phyloP scores from a whole-genome alignment of 35 echinoderm and acorn worm species.

The Heliocidaris erythrogramma region DNA sequence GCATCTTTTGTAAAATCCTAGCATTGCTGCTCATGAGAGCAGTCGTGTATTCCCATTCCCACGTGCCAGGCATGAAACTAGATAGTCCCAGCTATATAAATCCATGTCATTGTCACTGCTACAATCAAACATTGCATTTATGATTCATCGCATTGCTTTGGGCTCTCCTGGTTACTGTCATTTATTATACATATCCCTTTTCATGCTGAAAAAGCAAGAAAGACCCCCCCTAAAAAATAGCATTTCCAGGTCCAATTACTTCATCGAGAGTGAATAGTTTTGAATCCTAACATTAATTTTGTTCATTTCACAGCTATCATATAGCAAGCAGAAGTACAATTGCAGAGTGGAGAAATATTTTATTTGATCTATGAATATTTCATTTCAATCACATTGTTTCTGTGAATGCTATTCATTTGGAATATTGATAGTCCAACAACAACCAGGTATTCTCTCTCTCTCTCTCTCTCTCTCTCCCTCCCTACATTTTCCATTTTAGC shows the following conservation, averaged over 20 bases:
- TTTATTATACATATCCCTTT: not conserved
- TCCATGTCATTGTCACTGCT: not conserved
- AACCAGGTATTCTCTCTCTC: no score
- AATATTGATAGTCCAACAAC: no score
- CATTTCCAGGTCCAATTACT: not conserved
- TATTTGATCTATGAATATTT: not conserved
- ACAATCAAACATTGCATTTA: conserved; percentile 18
- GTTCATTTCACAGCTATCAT: not conserved
- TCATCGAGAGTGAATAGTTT: not conserved
- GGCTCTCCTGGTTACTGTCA: not conserved
- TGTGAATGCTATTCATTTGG: not conserved
- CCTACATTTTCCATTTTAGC: no score
- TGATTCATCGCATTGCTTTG: not conserved
- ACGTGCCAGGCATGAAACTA: not conserved
- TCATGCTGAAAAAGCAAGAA: not conserved
- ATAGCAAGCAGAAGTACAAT: not conserved
- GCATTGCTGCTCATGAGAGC: not conserved
- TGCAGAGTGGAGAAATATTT: not conserved
- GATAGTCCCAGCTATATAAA: not conserved
- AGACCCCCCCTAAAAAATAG: not conserved
- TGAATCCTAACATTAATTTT: not conserved
- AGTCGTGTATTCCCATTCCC: not conserved
- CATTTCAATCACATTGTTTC: not conserved
- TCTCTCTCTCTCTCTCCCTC: no score
- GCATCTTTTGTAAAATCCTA: not conserved